Percentiles rank a stretch among this genome's conserved stretches.
Conservation (phyloP, 2,113 vertebrate genomes). For the Psittacus erithacus region DNA sequence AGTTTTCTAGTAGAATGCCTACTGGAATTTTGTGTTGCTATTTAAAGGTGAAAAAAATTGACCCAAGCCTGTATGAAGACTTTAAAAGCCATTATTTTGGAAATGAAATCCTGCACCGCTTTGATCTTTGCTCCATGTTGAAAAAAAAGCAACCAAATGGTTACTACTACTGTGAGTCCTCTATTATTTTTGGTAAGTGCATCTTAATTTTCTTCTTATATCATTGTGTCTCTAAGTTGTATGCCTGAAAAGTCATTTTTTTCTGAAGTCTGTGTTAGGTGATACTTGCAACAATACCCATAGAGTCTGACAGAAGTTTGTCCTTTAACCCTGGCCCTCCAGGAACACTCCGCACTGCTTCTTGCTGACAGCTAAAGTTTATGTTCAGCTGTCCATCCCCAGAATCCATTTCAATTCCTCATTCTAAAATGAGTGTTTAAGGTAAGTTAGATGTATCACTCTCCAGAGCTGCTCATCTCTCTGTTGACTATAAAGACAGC, state of each 20-base stretch:
- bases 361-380: neutral
- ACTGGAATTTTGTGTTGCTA: constrained; percentile 52
- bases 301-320: neutral
- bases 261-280: neutral
- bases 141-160: constrained; percentile 91
- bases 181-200: constrained; percentile 86
- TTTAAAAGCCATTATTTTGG: constrained; percentile 86
- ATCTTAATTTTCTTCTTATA: neutral
- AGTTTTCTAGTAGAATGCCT: neutral
- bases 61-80: constrained; percentile 81
- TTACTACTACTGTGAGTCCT: constrained; percentile 92
- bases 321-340: neutral
- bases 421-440: neutral
- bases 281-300: neutral
- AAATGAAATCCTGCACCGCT: constrained; percentile 81
- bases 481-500: neutral
- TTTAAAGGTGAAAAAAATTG: constrained; percentile 90
- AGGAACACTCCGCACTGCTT: neutral
- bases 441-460: neutral
- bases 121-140: constrained; percentile 96
- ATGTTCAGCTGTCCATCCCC: neutral
- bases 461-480: neutral
- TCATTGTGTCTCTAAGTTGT: neutral
- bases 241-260: neutral
- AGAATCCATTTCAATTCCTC: neutral